A percentile compares a stretch with the other conserved stretches of the same genome.
phyloP scores from a whole-genome alignment of 2,888 invertebrate species.

The Nomada ruficornis region DNA sequence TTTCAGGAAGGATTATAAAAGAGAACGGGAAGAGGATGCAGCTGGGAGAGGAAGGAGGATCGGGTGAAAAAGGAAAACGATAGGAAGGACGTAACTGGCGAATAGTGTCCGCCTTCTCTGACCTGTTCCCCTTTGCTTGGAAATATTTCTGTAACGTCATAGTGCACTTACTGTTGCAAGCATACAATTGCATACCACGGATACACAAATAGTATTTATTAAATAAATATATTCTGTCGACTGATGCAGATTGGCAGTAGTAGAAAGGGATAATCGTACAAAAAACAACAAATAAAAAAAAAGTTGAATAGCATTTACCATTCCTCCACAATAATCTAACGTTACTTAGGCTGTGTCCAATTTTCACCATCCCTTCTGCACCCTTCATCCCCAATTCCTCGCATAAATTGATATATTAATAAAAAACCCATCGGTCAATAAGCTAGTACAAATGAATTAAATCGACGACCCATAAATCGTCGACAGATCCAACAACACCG shows the following conservation, averaged over 20 bases:
- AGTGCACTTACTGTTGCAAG: background rate
- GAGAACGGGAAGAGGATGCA: slow-evolving; percentile 14
- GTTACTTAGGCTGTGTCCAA: no score
- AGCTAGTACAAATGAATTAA: background rate
- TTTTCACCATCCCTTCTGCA: no score
- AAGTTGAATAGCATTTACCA: no score
- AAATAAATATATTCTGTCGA: no score
- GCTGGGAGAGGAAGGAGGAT: slow-evolving; percentile 11
- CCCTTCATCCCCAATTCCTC: no score
- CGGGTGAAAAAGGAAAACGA: background rate
- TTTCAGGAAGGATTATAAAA: slow-evolving; percentile 29
- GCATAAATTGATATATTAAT: no score
- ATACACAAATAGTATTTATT: background rate
- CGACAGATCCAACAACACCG: background rate
- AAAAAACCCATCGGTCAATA: no score
- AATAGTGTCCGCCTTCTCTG: background rate
- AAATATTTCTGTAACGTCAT: background rate
- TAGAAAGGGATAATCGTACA: no score
- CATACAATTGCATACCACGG: background rate
- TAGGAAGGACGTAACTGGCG: background rate
- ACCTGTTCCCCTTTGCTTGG: background rate
- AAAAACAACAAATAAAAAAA: no score
- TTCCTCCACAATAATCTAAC: no score
- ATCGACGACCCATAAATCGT: background rate
- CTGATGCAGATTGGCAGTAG: no score